A percentile compares a stretch with the other conserved stretches of the same genome.
phyloP scores from a whole-genome alignment of 2,797 vertebrate species.

The Poecile montanus region DNA sequence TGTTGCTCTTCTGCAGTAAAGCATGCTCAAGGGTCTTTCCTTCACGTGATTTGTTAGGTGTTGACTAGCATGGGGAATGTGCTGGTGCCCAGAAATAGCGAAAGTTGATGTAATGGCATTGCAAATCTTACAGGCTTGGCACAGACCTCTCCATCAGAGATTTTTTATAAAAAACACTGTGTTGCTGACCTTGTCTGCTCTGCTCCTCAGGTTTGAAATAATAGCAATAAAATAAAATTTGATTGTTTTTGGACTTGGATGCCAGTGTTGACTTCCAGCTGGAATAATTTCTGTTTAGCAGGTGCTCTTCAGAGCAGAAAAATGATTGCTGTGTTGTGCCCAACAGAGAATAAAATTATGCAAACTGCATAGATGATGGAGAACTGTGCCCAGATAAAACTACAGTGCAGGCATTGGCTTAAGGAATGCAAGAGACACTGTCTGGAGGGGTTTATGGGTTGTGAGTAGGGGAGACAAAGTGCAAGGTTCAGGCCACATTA shows the following conservation, averaged over 20 bases:
- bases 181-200: not conserved
- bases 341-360: conserved; percentile 13
- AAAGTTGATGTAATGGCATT: not conserved
- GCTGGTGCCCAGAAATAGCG: conserved; percentile 1
- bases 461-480: not conserved
- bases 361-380: not conserved
- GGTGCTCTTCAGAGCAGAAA: conserved; percentile 38
- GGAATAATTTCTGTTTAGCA: conserved; percentile 44
- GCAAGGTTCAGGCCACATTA: not conserved
- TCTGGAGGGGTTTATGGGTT: not conserved
- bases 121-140: not conserved
- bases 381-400: not conserved
- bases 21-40: conserved; percentile 7
- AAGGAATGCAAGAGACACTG: not conserved
- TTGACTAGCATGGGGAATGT: conserved; percentile 18
- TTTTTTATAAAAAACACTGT: not conserved
- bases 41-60: conserved; percentile 34
- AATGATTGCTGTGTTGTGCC: not conserved
- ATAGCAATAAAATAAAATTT: not conserved
- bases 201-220: not conserved
- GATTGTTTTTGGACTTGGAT: not conserved
- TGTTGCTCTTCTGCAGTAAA: conserved; percentile 22
- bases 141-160: not conserved
- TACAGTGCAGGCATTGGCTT: not conserved
- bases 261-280: conserved; percentile 8